Evolutionary conservation across 2,888 invertebrate species (phyloP).

Genomic region (Sisyra nigra): DNA sequence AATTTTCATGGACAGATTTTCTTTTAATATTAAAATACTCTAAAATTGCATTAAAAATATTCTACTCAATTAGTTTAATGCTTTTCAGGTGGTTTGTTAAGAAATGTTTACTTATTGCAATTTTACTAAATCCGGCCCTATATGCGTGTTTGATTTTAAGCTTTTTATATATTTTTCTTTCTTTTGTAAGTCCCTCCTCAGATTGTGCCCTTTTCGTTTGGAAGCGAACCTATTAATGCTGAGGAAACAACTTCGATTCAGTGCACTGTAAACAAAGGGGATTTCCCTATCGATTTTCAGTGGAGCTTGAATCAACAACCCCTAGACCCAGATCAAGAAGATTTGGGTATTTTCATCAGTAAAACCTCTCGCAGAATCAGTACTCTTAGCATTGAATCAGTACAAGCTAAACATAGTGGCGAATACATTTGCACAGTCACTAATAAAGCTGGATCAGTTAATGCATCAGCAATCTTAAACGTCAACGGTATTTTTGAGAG

Average conservation of each 20-base stretch:
- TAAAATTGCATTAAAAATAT: too few relatives aligned
- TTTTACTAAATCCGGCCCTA: too few relatives aligned
- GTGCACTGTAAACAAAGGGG: conserved; percentile 44
- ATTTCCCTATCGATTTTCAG: conserved; percentile 52
- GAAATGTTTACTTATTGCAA: too few relatives aligned
- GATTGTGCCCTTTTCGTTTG: conserved; percentile 62
- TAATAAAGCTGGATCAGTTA: conserved; percentile 21
- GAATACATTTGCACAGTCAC: conserved; percentile 36
- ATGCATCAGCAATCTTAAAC: conserved; percentile 28
- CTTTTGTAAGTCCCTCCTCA: conserved; percentile 49
- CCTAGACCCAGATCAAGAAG: conserved; percentile 26
- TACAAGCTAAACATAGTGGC: conserved; percentile 35
- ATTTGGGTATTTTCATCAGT: conserved; percentile 8
- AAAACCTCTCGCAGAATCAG: conserved; percentile 22
- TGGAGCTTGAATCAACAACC: conserved; percentile 58
- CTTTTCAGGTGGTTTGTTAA: too few relatives aligned
- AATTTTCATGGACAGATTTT: too few relatives aligned
- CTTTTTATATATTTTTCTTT: too few relatives aligned
- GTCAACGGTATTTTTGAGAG: conserved; percentile 46
- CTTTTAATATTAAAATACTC: too few relatives aligned
- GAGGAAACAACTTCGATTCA: conserved; percentile 41
- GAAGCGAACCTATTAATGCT: conserved; percentile 43
- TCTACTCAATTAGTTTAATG: too few relatives aligned
- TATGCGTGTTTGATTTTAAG: too few relatives aligned
- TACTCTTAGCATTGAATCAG: conserved; percentile 37